Conservation (phyloP, 2,797 vertebrate genomes). For the Mycteria americana region DNA sequence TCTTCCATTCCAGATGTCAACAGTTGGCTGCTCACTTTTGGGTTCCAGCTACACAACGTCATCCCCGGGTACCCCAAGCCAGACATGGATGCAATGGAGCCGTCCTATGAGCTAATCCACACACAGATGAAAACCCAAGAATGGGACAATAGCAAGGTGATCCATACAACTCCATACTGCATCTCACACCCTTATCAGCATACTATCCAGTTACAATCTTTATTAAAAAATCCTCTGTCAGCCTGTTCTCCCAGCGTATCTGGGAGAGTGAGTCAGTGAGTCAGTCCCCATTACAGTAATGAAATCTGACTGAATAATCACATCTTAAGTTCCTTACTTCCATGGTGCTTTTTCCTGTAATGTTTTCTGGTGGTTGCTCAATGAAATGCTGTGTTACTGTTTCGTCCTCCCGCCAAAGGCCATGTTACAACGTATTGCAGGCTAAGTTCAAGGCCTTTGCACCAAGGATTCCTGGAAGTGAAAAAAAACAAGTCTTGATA, state of each 20-base stretch:
- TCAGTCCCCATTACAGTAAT: background rate
- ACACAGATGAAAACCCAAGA: conserved; percentile 98
- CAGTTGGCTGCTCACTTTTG: conserved; percentile 98
- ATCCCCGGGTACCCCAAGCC: conserved; percentile 96
- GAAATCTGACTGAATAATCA: background rate
- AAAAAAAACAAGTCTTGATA: background rate
- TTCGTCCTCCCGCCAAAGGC: background rate
- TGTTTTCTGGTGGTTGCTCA: background rate
- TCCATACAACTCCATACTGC: background rate
- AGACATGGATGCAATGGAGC: conserved; percentile 88
- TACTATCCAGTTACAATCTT: background rate
- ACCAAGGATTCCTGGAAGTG: background rate
- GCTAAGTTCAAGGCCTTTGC: background rate
- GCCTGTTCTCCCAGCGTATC: background rate
- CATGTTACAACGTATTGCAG: background rate
- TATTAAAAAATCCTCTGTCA: background rate
- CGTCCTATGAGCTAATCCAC: conserved; percentile 90
- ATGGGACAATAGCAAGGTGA: conserved; percentile 98
- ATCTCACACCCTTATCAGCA: background rate
- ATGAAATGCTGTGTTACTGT: background rate
- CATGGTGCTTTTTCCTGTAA: background rate
- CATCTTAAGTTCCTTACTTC: background rate
- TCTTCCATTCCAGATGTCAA: conserved; percentile 88
- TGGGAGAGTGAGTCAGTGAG: background rate
- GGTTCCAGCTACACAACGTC: conserved; percentile 98